These are phyloP conservation scores for Paraescarpia echinospica DNA, from an alignment of 1,140 invertebrate species.

Conservation along the genomic window DNA sequence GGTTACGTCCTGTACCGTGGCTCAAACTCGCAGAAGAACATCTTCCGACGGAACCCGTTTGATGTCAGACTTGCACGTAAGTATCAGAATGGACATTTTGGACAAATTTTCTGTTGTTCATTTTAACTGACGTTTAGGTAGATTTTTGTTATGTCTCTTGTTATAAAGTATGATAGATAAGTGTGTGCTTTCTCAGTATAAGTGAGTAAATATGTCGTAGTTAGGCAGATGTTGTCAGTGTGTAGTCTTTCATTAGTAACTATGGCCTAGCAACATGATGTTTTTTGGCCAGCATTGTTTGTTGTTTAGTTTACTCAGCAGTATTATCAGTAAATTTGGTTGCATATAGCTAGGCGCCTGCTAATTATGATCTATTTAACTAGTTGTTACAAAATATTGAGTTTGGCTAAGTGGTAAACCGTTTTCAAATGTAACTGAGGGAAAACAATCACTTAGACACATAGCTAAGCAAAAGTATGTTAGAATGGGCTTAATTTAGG, in stretches of 20 bases:
- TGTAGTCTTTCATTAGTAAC: neutral
- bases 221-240: neutral
- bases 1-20: slow-evolving; percentile 68
- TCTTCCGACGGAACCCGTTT: slow-evolving; percentile 73
- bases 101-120: neutral
- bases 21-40: slow-evolving; percentile 73
- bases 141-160: neutral
- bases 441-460: too few relatives aligned
- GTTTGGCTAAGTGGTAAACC: too few relatives aligned
- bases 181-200: neutral
- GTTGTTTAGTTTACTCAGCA: too few relatives aligned
- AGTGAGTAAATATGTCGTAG: neutral
- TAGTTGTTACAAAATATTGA: too few relatives aligned
- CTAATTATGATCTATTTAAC: too few relatives aligned
- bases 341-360: too few relatives aligned
- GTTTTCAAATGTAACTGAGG: too few relatives aligned
- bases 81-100: slow-evolving; percentile 39
- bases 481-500: too few relatives aligned
- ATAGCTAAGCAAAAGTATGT: too few relatives aligned
- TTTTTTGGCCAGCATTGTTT: neutral
- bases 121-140: neutral
- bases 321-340: too few relatives aligned
- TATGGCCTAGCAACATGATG: neutral
- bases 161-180: neutral
- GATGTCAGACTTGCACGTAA: slow-evolving; percentile 65